These are phyloP conservation scores for Gypaetus barbatus DNA, from an alignment of 2,797 vertebrate species.

Conservation along the genomic window DNA sequence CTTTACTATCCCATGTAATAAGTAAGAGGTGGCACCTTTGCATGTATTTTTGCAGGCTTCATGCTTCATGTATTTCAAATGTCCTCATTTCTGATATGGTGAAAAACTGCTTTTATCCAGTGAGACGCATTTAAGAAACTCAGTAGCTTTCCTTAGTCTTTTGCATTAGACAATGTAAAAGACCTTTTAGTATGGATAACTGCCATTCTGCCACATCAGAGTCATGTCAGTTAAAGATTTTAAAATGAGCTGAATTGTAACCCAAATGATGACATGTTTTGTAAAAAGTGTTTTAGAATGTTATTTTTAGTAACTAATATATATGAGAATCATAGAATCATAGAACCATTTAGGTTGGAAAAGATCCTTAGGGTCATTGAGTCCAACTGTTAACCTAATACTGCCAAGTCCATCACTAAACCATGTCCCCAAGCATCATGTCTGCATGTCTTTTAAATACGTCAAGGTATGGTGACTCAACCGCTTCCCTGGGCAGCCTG, in stretches of 20 bases:
- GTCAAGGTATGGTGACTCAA: neutral
- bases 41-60: neutral
- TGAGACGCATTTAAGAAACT: neutral
- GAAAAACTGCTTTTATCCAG: neutral
- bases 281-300: neutral
- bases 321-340: neutral
- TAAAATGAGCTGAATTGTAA: neutral
- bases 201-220: neutral
- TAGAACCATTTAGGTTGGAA: neutral
- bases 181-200: neutral
- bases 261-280: neutral
- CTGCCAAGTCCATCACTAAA: neutral
- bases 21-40: neutral
- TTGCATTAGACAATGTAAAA: neutral
- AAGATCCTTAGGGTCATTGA: neutral
- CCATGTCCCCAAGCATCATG: rapidly evolving
- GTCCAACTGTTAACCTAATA: neutral
- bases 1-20: neutral
- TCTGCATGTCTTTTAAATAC: neutral
- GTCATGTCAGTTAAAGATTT: neutral
- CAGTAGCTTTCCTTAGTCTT: neutral
- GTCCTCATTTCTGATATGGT: neutral
- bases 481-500: neutral
- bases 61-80: neutral
- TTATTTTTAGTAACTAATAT: constrained; percentile 7